Evolutionary conservation across 2,113 vertebrate species (phyloP).

Genomic region (Ctenodactylus gundi): DNA sequence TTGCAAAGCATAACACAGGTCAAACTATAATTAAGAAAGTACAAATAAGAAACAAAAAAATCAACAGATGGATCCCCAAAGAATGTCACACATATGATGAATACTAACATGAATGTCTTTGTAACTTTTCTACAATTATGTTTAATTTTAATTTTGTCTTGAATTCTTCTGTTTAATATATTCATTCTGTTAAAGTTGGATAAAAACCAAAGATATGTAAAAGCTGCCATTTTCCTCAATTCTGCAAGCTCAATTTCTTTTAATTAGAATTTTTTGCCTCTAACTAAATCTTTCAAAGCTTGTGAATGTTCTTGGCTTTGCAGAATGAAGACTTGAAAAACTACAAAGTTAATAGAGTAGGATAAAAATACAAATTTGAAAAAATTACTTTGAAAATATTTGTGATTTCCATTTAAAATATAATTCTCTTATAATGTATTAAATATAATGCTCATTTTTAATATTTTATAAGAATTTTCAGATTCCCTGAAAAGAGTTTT

Average conservation of each 20-base stretch:
- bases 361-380: background rate
- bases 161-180: constrained; percentile 43
- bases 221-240: constrained; percentile 46
- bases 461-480: background rate
- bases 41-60: background rate
- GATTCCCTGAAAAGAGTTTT: background rate
- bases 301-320: constrained; percentile 30
- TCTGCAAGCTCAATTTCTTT: constrained; percentile 35
- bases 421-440: background rate
- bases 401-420: background rate
- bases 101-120: background rate
- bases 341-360: background rate
- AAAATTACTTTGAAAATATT: constrained; percentile 25
- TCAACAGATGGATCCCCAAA: background rate
- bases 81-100: background rate
- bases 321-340: background rate
- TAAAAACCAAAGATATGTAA: constrained; percentile 47
- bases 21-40: constrained; percentile 11
- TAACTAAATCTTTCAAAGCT: background rate
- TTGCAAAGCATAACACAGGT: background rate
- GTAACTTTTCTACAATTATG: background rate
- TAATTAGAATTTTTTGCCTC: constrained; percentile 42
- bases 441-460: background rate
- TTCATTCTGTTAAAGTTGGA: constrained; percentile 44
- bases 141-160: constrained; percentile 31